A percentile compares a stretch with the other conserved stretches of the same genome.
Evolutionary conservation across 2,888 invertebrate genomes (phyloP).

Genomic region (Aphodius sticticus): DNA sequence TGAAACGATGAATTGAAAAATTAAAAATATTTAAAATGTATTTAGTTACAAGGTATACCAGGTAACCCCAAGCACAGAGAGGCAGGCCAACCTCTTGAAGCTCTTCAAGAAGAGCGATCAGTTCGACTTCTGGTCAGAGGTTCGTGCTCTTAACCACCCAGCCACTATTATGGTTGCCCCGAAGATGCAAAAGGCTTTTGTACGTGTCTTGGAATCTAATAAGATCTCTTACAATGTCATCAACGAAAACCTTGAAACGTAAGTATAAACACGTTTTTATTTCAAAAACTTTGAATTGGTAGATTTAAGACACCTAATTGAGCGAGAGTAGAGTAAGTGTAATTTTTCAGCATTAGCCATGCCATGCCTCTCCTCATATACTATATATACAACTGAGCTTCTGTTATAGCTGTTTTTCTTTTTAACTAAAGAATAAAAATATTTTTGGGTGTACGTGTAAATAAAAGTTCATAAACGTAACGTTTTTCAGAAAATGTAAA

Average conservation of each 20-base stretch:
- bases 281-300: conserved; percentile 11
- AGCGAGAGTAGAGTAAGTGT: no score
- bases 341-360: no score
- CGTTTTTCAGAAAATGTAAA: no score
- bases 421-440: no score
- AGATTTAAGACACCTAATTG: no score
- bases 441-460: no score
- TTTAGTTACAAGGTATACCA: conserved; percentile 32
- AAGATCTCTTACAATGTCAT: conserved; percentile 55
- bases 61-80: conserved; percentile 24
- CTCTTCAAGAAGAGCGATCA: conserved; percentile 45
- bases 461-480: no score
- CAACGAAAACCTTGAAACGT: conserved; percentile 25
- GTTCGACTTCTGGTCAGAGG: conserved; percentile 55
- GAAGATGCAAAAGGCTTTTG: conserved; percentile 53
- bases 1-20: background rate
- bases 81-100: conserved; percentile 20
- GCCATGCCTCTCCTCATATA: no score
- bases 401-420: no score
- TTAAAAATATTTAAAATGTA: background rate
- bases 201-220: conserved; percentile 51
- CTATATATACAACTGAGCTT: no score
- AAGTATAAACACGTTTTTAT: conserved; percentile 9
- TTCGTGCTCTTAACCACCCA: conserved; percentile 56
- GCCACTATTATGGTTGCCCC: conserved; percentile 61